These are phyloP conservation scores for Psittacara wagleri DNA, from an alignment of 2,113 vertebrate species.

Conservation along the genomic window DNA sequence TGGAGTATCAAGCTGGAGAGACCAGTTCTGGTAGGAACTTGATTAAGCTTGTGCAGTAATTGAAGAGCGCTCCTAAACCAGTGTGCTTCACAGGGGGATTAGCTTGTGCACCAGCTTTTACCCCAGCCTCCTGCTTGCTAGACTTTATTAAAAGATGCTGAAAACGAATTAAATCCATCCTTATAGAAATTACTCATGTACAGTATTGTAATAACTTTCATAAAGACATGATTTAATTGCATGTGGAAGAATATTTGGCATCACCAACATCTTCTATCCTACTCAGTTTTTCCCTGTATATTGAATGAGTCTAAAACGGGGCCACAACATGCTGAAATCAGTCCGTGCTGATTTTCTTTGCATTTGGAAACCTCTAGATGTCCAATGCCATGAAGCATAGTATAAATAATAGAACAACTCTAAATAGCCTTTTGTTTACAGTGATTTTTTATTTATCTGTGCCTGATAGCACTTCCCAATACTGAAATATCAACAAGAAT, in stretches of 20 bases:
- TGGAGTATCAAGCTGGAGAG: neutral
- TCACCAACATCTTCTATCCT: neutral
- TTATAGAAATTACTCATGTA: neutral
- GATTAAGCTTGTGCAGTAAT: neutral
- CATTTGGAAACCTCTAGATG: neutral
- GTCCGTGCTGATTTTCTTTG: neutral
- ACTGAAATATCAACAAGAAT: neutral
- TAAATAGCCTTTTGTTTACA: neutral
- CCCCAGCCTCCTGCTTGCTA: neutral
- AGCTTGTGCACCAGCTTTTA: neutral
- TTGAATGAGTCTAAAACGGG: neutral
- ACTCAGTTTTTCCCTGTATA: neutral
- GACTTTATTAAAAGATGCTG: slow-evolving; percentile 27
- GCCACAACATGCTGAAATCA: neutral
- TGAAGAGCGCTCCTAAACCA: neutral
- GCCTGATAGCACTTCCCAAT: neutral
- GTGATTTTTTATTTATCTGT: neutral
- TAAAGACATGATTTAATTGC: neutral
- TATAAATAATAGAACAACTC: neutral
- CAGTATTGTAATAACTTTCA: neutral
- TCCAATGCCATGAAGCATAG: neutral
- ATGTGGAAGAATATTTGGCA: neutral
- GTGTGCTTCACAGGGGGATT: neutral
- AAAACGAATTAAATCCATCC: slow-evolving; percentile 30
- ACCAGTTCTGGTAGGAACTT: neutral